Evolutionary conservation across 2,888 invertebrate species (phyloP), one percentile per base, ranked within the genome.

Genomic region (Esperia sulphurella): DNA sequence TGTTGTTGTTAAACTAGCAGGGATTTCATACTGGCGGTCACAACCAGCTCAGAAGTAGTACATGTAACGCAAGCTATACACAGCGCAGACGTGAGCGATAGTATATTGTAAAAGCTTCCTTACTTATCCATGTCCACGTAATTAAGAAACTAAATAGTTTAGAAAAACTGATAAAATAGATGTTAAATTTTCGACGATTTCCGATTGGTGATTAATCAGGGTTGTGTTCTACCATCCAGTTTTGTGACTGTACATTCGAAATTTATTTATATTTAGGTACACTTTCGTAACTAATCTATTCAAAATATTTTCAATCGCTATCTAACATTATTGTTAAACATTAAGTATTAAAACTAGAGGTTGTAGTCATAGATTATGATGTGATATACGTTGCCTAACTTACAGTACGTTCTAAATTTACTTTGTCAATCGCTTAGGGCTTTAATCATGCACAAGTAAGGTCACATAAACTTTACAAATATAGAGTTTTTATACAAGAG

Each of bases 361-460:
- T 71, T 69, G 72, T 85, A 81, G 78, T 58, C 55, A 58, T 78
- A 78, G 75, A 65, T 72, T 75, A 68, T 66, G 63, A 79, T 82
- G 84, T 84, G 82, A 85, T 87, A 84, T 78, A 76, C 53, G 68
- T 75, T 76, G 83, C 83, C 81, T 86, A 82, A 82, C 60, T 65
- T 65, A 48, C 61, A 62, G 65, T 71, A 66, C 70, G 67, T 75
- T 71, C 65, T 63, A 68, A 75, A 68, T 55, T 65, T 72, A 68
- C 63, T 68, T 68, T 65, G 51, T 73, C 63, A 71, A 72, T 67
- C 57, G 59, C 67, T 76, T 64, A 77, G 58, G 72, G 79, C 79
- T 84, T 82, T 82, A 82, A 52, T 74, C 60, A 70, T 84, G 86
- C 86, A 85, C 86, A 87, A 85, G 79, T 39, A 59, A 59, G 68